These are phyloP conservation scores for Chromoteleia sp. DNA, from an alignment of 2,888 invertebrate genomes.

Conservation along the genomic window DNA sequence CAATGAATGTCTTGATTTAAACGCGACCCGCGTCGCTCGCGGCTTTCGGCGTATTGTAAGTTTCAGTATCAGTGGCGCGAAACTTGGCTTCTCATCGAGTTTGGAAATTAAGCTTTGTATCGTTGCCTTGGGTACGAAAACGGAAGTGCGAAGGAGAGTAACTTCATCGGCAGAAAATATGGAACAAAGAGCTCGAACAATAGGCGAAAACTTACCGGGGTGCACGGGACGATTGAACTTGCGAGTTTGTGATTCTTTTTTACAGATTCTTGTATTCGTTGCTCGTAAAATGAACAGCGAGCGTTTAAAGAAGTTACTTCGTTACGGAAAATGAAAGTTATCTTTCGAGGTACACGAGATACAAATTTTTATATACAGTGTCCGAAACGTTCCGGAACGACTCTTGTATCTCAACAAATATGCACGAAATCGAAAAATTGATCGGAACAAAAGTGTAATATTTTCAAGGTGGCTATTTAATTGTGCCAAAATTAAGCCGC, in stretches of 20 bases:
- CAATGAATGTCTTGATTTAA: slow-evolving; percentile 52
- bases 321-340: too few relatives aligned
- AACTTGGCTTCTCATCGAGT: slow-evolving; percentile 65
- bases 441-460: too few relatives aligned
- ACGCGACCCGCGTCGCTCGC: slow-evolving; percentile 37
- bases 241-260: slow-evolving; percentile 37
- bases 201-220: slow-evolving; percentile 43
- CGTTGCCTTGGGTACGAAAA: slow-evolving; percentile 36
- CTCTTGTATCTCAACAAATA: too few relatives aligned
- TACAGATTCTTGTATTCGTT: slow-evolving; percentile 34
- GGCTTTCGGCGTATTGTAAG: slow-evolving; percentile 54
- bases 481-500: too few relatives aligned
- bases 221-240: not conserved
- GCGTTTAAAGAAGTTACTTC: too few relatives aligned
- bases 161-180: slow-evolving; percentile 60
- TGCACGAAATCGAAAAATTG: too few relatives aligned
- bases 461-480: too few relatives aligned
- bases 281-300: too few relatives aligned
- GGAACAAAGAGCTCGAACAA: slow-evolving; percentile 56
- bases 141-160: slow-evolving; percentile 48
- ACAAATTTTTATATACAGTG: too few relatives aligned
- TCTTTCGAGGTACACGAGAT: too few relatives aligned
- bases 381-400: too few relatives aligned
- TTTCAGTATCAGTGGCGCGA: slow-evolving; percentile 47
- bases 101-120: slow-evolving; percentile 66